Percentiles rank a stretch among this genome's conserved stretches.
These are phyloP conservation scores for Chlorocebus sabaeus DNA, from an alignment of 2,113 vertebrate species.

Conservation along the genomic window DNA sequence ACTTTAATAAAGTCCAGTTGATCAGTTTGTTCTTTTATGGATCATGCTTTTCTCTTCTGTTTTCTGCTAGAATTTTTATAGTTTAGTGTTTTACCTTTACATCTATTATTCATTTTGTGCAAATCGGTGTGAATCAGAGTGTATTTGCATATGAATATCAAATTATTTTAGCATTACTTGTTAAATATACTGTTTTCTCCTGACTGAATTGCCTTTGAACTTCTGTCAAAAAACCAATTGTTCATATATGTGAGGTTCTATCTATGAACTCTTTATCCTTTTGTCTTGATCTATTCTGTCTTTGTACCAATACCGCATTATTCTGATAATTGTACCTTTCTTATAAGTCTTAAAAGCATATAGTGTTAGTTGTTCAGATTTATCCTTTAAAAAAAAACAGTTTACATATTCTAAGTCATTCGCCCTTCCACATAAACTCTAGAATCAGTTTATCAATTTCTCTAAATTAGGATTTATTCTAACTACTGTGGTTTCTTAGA, in stretches of 20 bases:
- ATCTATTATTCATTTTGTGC: neutral
- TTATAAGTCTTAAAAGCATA: neutral
- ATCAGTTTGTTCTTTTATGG: neutral
- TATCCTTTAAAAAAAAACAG: neutral
- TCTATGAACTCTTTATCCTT: neutral
- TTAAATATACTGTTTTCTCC: neutral
- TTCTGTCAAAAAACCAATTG: neutral
- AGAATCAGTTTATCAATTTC: neutral
- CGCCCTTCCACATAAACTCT: neutral
- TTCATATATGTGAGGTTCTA: neutral
- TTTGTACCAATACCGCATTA: neutral
- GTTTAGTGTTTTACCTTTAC: neutral
- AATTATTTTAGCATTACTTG: neutral
- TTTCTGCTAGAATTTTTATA: slow-evolving; percentile 6
- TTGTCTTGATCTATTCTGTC: neutral
- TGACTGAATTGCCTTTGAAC: neutral
- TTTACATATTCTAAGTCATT: neutral
- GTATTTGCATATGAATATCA: neutral
- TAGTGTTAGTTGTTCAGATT: neutral
- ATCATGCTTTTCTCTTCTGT: neutral
- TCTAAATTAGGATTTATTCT: neutral
- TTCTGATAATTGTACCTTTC: neutral
- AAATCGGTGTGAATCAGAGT: neutral
- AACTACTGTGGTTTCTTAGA: neutral
- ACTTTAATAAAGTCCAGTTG: neutral